phyloP scores from a whole-genome alignment of 1,140 invertebrate genomes.

The Drosophila asahinai region DNA sequence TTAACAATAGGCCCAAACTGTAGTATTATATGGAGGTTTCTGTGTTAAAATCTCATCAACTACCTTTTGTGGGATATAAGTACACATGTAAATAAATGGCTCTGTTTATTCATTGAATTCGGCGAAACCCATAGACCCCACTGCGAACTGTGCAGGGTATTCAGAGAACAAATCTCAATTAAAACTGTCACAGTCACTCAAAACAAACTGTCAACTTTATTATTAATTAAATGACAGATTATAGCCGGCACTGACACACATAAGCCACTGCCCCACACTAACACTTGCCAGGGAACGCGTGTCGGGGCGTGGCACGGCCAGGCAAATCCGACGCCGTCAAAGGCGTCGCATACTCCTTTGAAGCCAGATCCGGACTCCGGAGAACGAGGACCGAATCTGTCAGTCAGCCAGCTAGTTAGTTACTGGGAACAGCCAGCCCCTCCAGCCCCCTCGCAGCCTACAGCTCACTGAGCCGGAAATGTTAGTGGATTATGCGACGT shows the following conservation, averaged over 20 bases:
- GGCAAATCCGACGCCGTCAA: constrained; percentile 61
- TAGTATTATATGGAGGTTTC: no score
- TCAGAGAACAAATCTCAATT: constrained; percentile 79
- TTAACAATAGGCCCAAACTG: no score
- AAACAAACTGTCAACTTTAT: constrained; percentile 84
- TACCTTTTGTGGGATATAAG: no score
- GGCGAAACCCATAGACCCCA: constrained; percentile 36
- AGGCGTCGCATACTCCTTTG: constrained; percentile 74
- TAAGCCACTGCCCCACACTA: constrained; percentile 2
- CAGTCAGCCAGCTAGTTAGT: constrained; percentile 45
- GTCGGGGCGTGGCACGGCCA: constrained; percentile 22
- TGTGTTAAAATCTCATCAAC: no score
- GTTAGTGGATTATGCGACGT: constrained; percentile 58
- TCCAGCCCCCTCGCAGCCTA: constrained; percentile 21
- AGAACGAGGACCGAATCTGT: constrained; percentile 62
- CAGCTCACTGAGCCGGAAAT: constrained; percentile 73
- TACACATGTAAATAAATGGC: no score
- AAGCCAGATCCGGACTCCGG: constrained; percentile 44
- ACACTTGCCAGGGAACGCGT: background rate
- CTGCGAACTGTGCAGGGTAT: constrained; percentile 41
- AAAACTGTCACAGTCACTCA: constrained; percentile 83
- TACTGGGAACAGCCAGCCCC: background rate
- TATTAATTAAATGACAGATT: constrained; percentile 85
- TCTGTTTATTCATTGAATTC: background rate
- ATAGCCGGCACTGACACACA: constrained; percentile 65